Evolutionary conservation across 2,113 vertebrate species (phyloP).

Genomic region (Ailurus styani): DNA sequence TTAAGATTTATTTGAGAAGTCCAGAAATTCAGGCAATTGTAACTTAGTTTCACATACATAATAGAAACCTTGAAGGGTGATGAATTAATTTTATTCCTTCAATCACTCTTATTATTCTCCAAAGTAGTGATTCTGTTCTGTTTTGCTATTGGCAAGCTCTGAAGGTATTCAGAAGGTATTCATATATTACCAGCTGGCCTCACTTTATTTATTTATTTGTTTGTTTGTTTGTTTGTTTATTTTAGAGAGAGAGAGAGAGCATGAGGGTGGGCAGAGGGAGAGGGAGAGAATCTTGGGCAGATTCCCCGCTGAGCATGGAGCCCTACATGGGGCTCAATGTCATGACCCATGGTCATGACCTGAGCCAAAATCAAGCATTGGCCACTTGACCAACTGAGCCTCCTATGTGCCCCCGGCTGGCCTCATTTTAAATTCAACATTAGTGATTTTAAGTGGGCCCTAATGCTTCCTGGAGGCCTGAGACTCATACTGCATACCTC

Average conservation of each 20-base stretch:
- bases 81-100: neutral
- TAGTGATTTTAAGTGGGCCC: neutral
- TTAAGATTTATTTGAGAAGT: neutral
- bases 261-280: neutral
- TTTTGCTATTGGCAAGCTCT: conserved; percentile 40
- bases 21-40: neutral
- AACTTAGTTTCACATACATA: neutral
- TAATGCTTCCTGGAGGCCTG: neutral
- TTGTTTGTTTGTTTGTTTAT: neutral
- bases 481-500: neutral
- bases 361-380: neutral
- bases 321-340: neutral
- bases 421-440: neutral
- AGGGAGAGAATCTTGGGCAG: neutral
- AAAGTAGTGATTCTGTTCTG: neutral
- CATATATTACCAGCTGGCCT: neutral
- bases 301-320: neutral
- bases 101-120: neutral
- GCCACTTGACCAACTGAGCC: neutral
- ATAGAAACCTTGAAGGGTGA: neutral
- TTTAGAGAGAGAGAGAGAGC: neutral
- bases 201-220: neutral
- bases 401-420: neutral
- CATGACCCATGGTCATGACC: neutral
- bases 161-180: neutral